Base-by-base conservation (phyloP, 2,113 vertebrate species). In the Naja naja region DNA sequence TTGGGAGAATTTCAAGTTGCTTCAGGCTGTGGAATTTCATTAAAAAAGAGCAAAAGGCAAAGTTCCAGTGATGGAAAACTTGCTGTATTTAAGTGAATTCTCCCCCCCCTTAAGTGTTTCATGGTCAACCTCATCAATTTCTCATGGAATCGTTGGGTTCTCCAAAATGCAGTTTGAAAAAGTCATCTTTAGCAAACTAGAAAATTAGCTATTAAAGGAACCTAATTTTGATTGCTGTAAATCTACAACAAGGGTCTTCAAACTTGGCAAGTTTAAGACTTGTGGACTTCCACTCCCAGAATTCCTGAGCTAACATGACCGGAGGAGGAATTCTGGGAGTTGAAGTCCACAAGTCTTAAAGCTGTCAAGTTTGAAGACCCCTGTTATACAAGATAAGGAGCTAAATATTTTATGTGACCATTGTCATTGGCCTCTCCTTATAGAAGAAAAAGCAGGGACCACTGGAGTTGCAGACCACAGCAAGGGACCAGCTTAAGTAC, bases 31-130 rank as follows among this genome's bases (percentile, higher is more conserved):
- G 69, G 34, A 81, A 81, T 14, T 39, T 81, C 34, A 20, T 81
- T 3, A 22, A 39, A 74, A 74, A 74, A 81, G 34, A 18, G 9
- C 16, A 81, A 81, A 39, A 39, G 34, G 18, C n/a, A 69, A 69
- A 69, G 11, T 12, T n/a, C 30, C 64, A 39, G n/a, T 39, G 16
- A 81, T 81, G 34, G 34, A 81, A 39, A 81, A 81, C 16, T 39
- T 18, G 18, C n/a, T 81, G 7, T 39, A 20, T 39, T 81, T 20
- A 34, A 39, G n/a, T 81, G 16, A 81, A 81, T 39, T 81, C n/a
- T 39, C 0, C 1, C 2, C 2, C 18, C 6, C 5, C 5, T 18
- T 1, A 6, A 74, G 5, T 7, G n/a, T 18, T n/a, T 39, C 69
- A 81, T 81, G 34, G 69, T 18, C 60, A 34, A 22, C 34, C 7